Evolutionary conservation across 2,888 invertebrate genomes (phyloP), one percentile per base, ranked within the genome.

Genomic region (Tenthredo distinguenda): DNA sequence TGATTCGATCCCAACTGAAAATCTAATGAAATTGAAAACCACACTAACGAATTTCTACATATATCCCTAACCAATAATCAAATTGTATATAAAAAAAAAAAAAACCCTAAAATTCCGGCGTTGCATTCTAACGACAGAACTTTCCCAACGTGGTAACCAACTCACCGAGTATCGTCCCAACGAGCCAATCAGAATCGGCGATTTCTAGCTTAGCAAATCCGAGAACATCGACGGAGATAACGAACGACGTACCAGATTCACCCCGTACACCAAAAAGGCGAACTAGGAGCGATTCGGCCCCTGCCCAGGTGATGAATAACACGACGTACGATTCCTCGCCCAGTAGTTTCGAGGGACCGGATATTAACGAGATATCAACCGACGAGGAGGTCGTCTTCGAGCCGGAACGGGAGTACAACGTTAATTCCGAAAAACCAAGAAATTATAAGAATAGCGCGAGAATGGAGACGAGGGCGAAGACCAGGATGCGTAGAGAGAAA

Each of bases 121-220:
- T 86, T 86, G 84, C 31, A 50, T 82, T 76, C 81, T 77, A 84
- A 87, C 86, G 85, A 87, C 87, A 91, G 91, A 90, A 89, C 86
- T 88, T 92, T 87, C 91, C 91, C 86, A 90, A 87, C 87, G 89
- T 90, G 86, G 87, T 90, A 82, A 88, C 90, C 87, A 90, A 86
- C 85, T 84, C 85, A 76, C 71, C 85, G 84, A 88, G 86, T 87
- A 43, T 86, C 88, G 88, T 91, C 87, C 89, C 90, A 87, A 88
- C 88, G 87, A 91, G 91, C 91, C 92, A 92, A 91, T 90, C 91
- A 90, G 91, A 91, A 89, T 89, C 91, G 92, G 92, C 93, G 91
- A 90, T 93, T 93, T 93, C 91, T 91, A 93, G 93, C 91, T 93
- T 88, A 90, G 91, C 89, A 91, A 92, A 86, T 87, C 89, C 84